Percentiles rank a stretch among this genome's conserved stretches.
Conservation (phyloP, 2,797 vertebrate genomes). For the Coranthus polyacanthus region DNA sequence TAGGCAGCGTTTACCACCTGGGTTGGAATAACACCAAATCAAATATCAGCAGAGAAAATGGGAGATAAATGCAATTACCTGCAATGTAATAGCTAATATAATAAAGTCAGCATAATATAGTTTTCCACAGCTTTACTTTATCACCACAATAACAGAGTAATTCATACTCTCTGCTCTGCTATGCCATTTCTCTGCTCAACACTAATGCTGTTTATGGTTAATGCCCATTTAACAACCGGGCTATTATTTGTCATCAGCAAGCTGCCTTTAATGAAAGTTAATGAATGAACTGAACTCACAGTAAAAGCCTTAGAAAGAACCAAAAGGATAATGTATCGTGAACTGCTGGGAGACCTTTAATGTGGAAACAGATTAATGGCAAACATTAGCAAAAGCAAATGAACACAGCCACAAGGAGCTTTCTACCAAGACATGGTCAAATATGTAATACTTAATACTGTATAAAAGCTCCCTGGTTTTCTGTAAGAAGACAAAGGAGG, state of each 20-base stretch:
- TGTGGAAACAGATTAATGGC: conserved; percentile 44
- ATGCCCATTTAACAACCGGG: not conserved
- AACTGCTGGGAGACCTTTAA: conserved; percentile 34
- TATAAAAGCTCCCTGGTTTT: too few relatives aligned
- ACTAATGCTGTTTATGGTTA: not conserved
- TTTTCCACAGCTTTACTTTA: not conserved
- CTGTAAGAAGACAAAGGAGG: too few relatives aligned
- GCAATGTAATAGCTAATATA: not conserved
- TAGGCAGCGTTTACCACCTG: conserved; percentile 7
- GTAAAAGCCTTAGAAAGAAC: conserved; percentile 33
- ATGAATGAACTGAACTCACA: conserved; percentile 5
- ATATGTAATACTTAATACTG: not conserved
- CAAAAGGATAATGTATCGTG: conserved; percentile 23
- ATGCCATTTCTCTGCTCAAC: conserved; percentile 8
- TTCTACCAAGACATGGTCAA: conserved; percentile 4
- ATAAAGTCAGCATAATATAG: not conserved
- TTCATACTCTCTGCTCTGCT: not conserved
- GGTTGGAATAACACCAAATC: conserved; percentile 4
- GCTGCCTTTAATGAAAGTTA: conserved; percentile 29
- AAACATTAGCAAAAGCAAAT: too few relatives aligned
- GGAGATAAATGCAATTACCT: conserved; percentile 22
- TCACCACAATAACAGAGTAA: not conserved
- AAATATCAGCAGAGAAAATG: conserved; percentile 13
- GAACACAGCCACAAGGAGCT: conserved; percentile 8
- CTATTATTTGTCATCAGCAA: conserved; percentile 18